A percentile compares a stretch with the other conserved stretches of the same genome.
These are phyloP conservation scores for Apis cerana DNA, from an alignment of 1,140 invertebrate species.

Conservation along the genomic window DNA sequence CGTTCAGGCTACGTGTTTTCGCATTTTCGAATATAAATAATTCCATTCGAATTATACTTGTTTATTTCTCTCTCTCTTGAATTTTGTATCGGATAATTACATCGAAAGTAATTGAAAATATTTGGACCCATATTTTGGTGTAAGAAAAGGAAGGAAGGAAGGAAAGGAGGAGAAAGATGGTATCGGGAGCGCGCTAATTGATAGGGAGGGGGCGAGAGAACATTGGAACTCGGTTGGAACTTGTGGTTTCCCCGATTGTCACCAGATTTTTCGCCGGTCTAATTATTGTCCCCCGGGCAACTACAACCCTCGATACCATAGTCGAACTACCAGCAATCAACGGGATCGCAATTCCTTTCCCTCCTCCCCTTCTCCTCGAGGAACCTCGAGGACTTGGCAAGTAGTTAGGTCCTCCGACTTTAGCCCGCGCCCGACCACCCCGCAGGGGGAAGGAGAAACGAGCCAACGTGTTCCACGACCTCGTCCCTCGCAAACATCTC, in stretches of 20 bases:
- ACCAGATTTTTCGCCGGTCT: slow-evolving; percentile 61
- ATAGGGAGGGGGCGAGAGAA: neutral
- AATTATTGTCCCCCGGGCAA: slow-evolving; percentile 57
- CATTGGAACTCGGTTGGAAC: neutral
- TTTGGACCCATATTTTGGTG: too few relatives aligned
- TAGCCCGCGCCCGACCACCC: slow-evolving; percentile 37
- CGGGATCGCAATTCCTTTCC: slow-evolving; percentile 68
- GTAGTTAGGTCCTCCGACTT: slow-evolving; percentile 69
- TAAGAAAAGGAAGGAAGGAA: neutral
- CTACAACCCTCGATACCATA: slow-evolving; percentile 59
- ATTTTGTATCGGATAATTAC: too few relatives aligned
- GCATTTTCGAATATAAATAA: slow-evolving; percentile 15
- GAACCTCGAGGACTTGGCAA: slow-evolving; percentile 73
- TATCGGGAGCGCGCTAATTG: neutral
- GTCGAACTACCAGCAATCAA: slow-evolving; percentile 71
- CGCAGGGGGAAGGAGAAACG: slow-evolving; percentile 47
- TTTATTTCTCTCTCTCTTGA: too few relatives aligned
- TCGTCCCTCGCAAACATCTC: slow-evolving; percentile 6
- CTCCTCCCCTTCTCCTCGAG: slow-evolving; percentile 18
- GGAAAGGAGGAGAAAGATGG: too few relatives aligned
- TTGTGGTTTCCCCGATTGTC: slow-evolving; percentile 26
- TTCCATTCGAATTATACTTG: too few relatives aligned
- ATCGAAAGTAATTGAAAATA: too few relatives aligned
- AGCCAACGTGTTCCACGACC: slow-evolving; percentile 38
- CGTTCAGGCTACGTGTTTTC: slow-evolving; percentile 32